Percentiles rank a stretch among this genome's conserved stretches.
phyloP scores from a whole-genome alignment of 2,888 invertebrate species.

The Philereme vetulata region DNA sequence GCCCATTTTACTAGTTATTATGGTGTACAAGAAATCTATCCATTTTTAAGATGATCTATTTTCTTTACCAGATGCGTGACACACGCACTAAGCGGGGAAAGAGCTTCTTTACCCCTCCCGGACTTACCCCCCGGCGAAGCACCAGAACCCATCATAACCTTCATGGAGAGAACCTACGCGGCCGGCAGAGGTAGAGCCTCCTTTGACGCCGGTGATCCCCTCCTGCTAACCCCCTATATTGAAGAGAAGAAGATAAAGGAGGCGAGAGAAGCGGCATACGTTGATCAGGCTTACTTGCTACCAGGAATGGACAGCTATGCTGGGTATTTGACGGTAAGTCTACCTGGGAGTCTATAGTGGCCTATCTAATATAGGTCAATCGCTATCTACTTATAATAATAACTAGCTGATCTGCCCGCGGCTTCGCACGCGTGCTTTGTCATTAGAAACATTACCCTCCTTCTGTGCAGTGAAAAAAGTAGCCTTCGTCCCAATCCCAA shows the following conservation, averaged over 20 bases:
- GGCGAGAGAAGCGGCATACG: conserved; percentile 74
- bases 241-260: conserved; percentile 78
- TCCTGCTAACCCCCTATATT: conserved; percentile 82
- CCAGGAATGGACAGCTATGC: conserved; percentile 79
- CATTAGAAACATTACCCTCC: too few species aligned
- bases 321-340: conserved; percentile 72
- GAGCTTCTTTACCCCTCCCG: conserved; percentile 59
- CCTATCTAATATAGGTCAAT: too few species aligned
- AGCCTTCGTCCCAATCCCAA: too few species aligned
- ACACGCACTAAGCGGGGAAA: conserved; percentile 47
- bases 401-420: too few species aligned
- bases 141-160: conserved; percentile 71
- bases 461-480: too few species aligned
- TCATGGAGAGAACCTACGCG: conserved; percentile 71
- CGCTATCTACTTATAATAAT: too few species aligned
- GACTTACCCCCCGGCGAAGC: conserved; percentile 74
- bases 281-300: conserved; percentile 65
- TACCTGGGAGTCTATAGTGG: conserved; percentile 8
- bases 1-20: too few species aligned
- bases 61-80: conserved; percentile 49
- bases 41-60: too few species aligned
- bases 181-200: conserved; percentile 52
- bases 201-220: conserved; percentile 74
- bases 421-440: too few species aligned
- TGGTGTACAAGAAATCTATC: too few species aligned